Conservation (phyloP, 2,888 invertebrate genomes). For the Drosophila dives region DNA sequence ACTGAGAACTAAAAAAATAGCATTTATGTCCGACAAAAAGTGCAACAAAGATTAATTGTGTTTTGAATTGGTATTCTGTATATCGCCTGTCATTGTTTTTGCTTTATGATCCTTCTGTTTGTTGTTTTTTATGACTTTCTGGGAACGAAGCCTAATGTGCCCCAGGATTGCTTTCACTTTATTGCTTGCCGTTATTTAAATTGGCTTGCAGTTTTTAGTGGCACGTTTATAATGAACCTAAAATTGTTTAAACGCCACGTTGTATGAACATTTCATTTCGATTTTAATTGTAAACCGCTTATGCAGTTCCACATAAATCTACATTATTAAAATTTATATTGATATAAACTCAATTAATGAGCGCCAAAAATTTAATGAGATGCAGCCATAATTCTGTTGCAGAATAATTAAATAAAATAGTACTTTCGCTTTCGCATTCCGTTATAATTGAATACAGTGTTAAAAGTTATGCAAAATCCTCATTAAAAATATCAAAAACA, state of each 20-base stretch:
- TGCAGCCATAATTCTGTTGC: not conserved
- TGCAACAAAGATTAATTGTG: slow-evolving; percentile 18
- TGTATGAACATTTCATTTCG: slow-evolving; percentile 37
- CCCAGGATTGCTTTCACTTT: slow-evolving; percentile 25
- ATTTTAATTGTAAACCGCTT: slow-evolving; percentile 40
- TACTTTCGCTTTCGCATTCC: not conserved
- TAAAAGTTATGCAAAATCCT: slow-evolving; percentile 1
- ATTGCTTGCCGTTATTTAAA: slow-evolving; percentile 44
- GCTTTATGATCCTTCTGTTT: slow-evolving; percentile 17
- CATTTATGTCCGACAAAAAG: slow-evolving; percentile 15
- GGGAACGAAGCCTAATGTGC: slow-evolving; percentile 47
- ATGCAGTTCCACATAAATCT: slow-evolving; percentile 20
- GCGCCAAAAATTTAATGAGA: not conserved
- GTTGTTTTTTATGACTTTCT: slow-evolving; percentile 31
- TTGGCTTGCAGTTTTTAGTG: slow-evolving; percentile 23
- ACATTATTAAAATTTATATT: slow-evolving; percentile 39
- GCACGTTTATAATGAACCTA: slow-evolving; percentile 13
- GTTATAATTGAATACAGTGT: not conserved
- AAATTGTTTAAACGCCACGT: slow-evolving; percentile 23
- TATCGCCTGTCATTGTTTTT: slow-evolving; percentile 18
- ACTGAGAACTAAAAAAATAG: not conserved
- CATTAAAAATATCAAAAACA: slow-evolving; percentile 19
- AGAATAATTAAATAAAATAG: not conserved
- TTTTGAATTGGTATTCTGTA: slow-evolving; percentile 17
- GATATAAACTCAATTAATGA: slow-evolving; percentile 21